Conservation (phyloP, 2,888 invertebrate genomes). For the Bembecia ichneumoniformis region DNA sequence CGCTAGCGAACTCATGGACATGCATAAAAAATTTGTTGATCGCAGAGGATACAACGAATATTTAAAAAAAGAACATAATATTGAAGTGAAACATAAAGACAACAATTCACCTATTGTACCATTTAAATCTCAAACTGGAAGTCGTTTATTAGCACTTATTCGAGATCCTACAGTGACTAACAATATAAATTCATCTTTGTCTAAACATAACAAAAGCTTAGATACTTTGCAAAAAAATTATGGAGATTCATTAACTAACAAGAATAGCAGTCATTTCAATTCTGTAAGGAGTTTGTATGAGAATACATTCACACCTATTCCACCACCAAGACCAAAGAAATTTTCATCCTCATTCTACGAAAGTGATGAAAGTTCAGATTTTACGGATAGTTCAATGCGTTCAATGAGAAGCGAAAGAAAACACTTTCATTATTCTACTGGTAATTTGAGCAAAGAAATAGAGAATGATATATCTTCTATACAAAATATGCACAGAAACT, state of each 20-base stretch:
- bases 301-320: constrained; percentile 41
- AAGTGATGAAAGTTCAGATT: constrained; percentile 59
- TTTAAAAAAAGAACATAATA: constrained; percentile 19
- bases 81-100: constrained; percentile 15
- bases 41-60: constrained; percentile 72
- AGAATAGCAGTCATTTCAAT: constrained; percentile 14
- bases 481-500: constrained; percentile 60
- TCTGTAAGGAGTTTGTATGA: constrained; percentile 18
- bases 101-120: constrained; percentile 29
- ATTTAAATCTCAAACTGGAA: constrained; percentile 69
- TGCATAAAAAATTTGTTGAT: constrained; percentile 79
- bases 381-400: constrained; percentile 45
- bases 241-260: constrained; percentile 16
- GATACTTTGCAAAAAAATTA: constrained; percentile 13
- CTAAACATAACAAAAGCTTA: constrained; percentile 23
- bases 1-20: constrained; percentile 76
- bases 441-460: constrained; percentile 59
- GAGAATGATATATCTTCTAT: constrained; percentile 60
- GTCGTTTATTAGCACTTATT: constrained; percentile 75
- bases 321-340: constrained; percentile 53
- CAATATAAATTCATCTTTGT: constrained; percentile 33
- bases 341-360: constrained; percentile 51
- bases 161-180: constrained; percentile 61
- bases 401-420: constrained; percentile 52
- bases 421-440: constrained; percentile 59